These are phyloP conservation scores for Catocala sponsa DNA, from an alignment of 2,888 invertebrate genomes.

Conservation along the genomic window DNA sequence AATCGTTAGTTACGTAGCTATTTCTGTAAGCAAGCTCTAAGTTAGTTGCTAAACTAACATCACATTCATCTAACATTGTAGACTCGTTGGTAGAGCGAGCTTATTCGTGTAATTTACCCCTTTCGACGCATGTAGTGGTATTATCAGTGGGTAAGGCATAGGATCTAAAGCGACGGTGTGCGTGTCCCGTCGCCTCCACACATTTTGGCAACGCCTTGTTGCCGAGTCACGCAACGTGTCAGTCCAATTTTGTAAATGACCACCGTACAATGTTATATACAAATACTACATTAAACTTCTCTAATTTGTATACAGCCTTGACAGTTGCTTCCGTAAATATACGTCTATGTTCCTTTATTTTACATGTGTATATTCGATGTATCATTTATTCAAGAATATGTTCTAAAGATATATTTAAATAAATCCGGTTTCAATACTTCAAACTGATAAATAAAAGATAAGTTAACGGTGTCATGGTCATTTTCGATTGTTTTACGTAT, in stretches of 20 bases:
- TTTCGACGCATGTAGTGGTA: slow-evolving; percentile 22
- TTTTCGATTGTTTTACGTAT: no score
- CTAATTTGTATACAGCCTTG: slow-evolving; percentile 59
- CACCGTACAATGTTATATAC: slow-evolving; percentile 52
- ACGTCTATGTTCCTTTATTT: slow-evolving; percentile 6
- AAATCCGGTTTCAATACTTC: no score
- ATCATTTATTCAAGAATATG: no score
- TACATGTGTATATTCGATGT: not conserved
- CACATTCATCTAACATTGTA: slow-evolving; percentile 19
- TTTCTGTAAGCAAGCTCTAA: slow-evolving; percentile 19
- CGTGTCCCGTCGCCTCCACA: slow-evolving; percentile 67
- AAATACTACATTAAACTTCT: slow-evolving; percentile 47
- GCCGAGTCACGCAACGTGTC: slow-evolving; percentile 74
- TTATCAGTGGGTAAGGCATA: slow-evolving; percentile 34
- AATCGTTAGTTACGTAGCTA: slow-evolving; percentile 16
- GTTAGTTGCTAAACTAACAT: slow-evolving; percentile 24
- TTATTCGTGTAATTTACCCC: slow-evolving; percentile 25
- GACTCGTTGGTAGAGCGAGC: slow-evolving; percentile 17
- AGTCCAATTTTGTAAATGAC: slow-evolving; percentile 77
- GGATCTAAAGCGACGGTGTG: slow-evolving; percentile 58
- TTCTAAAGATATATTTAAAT: no score
- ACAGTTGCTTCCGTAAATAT: slow-evolving; percentile 45
- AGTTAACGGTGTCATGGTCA: no score
- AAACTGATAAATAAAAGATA: no score
- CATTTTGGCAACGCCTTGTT: slow-evolving; percentile 77